These are phyloP conservation scores for Columbina picui DNA, from an alignment of 2,113 vertebrate genomes.

Conservation along the genomic window DNA sequence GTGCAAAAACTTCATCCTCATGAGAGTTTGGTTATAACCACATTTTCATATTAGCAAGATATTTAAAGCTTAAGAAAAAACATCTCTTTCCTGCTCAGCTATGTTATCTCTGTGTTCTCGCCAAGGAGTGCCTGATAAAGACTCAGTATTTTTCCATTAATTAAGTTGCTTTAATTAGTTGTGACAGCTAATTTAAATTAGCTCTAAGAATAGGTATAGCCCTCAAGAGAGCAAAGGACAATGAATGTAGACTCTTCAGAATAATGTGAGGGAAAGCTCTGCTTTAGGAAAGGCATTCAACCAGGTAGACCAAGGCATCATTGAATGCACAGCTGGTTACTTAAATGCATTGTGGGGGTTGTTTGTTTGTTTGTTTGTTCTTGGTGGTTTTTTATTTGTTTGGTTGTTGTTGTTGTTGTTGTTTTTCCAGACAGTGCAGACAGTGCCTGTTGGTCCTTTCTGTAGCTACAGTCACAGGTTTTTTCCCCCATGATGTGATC, in stretches of 20 bases:
- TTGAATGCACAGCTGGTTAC: background rate
- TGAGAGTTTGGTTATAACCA: background rate
- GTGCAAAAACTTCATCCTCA: background rate
- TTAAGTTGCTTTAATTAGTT: slow-evolving; percentile 48
- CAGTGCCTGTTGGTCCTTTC: background rate
- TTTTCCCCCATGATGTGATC: background rate
- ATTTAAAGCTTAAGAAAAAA: slow-evolving; percentile 24
- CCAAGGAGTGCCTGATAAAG: background rate
- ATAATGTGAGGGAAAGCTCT: background rate
- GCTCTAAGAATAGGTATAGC: background rate
- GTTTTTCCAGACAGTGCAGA: too few species aligned
- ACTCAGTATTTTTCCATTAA: slow-evolving; percentile 6
- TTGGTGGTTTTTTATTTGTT: too few species aligned
- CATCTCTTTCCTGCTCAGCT: background rate
- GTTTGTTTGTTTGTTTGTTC: background rate
- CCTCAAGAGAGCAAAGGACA: background rate
- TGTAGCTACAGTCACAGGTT: background rate
- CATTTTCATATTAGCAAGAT: background rate
- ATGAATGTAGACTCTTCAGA: background rate
- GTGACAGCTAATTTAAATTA: slow-evolving; percentile 24
- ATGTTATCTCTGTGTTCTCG: background rate
- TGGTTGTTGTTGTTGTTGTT: too few species aligned
- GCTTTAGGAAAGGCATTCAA: background rate
- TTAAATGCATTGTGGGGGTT: background rate
- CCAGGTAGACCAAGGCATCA: background rate